phyloP scores from a whole-genome alignment of 2,113 vertebrate genomes.

The Pogonocichla stellata region DNA sequence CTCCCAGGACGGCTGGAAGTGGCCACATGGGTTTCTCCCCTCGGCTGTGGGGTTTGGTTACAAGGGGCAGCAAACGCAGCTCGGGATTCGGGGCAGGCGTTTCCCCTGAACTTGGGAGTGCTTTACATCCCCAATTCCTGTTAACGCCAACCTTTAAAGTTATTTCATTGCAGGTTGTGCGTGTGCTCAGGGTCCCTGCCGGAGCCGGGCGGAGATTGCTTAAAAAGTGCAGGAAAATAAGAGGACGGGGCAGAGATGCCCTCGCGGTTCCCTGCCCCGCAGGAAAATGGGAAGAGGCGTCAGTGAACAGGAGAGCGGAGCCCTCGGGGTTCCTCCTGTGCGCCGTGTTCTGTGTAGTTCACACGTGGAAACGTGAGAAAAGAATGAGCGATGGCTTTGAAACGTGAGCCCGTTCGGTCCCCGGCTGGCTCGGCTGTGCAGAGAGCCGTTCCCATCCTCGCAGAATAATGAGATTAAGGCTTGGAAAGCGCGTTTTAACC shows the following conservation, averaged over 20 bases:
- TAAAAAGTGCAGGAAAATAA: background rate
- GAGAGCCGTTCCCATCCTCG: background rate
- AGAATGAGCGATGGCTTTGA: constrained; percentile 33
- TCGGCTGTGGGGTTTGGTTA: background rate
- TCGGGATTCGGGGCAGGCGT: background rate
- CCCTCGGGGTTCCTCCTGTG: background rate
- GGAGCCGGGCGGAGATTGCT: background rate
- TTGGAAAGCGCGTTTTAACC: background rate
- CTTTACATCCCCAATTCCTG: background rate
- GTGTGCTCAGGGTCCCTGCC: background rate
- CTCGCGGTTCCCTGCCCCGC: background rate
- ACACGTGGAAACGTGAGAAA: constrained; percentile 50
- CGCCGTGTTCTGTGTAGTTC: background rate
- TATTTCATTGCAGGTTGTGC: background rate
- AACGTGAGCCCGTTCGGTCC: background rate
- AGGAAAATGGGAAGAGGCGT: background rate
- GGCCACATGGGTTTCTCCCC: constrained; percentile 55
- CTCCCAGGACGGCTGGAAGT: constrained; percentile 59
- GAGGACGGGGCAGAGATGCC: background rate
- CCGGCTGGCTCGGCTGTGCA: background rate
- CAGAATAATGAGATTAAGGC: background rate
- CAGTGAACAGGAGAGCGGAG: background rate
- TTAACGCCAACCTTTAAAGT: background rate
- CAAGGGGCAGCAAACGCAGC: background rate
- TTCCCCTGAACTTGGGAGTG: background rate